Base-by-base conservation (phyloP, 2,113 vertebrate species). In the Colaptes auratus region DNA sequence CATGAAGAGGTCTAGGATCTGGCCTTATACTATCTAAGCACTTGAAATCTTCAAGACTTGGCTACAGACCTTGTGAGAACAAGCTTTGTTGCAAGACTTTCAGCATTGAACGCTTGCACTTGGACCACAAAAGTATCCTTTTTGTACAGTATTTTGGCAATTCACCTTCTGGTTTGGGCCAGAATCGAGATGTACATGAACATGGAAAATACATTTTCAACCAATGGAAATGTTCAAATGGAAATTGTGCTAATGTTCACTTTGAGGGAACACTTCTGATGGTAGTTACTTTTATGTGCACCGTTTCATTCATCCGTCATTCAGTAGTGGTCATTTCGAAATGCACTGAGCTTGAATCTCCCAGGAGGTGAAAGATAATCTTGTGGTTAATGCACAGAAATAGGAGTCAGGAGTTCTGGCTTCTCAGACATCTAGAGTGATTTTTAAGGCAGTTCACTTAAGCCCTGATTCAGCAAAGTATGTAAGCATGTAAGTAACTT, bases 201-300 rank as follows among this genome's bases (percentile, higher is more conserved):
- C 95, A 95, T 75, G 95, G 94, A 95, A 96, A 96, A 92, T 91
- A 92, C 95, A 92, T 93, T 91, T 93, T 83, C 86, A 95, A 91
- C 85, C 61, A 92, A 88, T 97, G 93, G 94, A 95, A 96, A 95
- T 86, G 79, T 90, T 95, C 82, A 81, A 83, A 95, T 94, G 93
- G 93, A 96, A 95, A 95, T 55, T 92, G 69, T 58, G 65, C 28
- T 95, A 95, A 96, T 91, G 82, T 90, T 96, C 90, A 92, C 76
- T 71, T 95, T 89, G 61, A 93, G 61, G 73, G 72, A 95, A 95
- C 95, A 93, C 58, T 96, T 91, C 89, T 91, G 93, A 97, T 95
- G 65, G 35, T 75, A 58, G 89, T 91, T 97, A 88, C 95, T 95
- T 97, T 95, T 95, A 86, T 83, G 93, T 89, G 89, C 61, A 90